These are phyloP conservation scores for Morus bassanus DNA, from an alignment of 2,797 vertebrate species.

Conservation along the genomic window DNA sequence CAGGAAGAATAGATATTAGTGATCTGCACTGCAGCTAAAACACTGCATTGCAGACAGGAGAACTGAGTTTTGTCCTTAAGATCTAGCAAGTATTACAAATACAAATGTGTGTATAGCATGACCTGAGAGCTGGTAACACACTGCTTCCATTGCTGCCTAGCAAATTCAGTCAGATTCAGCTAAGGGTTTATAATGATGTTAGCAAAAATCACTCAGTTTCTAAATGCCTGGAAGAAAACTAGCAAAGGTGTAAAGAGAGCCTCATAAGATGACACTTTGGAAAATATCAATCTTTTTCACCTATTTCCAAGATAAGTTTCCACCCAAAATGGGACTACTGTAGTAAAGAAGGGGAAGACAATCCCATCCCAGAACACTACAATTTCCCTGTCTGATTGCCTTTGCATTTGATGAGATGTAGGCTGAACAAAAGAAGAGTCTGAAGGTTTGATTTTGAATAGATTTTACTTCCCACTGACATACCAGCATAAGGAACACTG, in stretches of 20 bases:
- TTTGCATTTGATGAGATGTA: neutral
- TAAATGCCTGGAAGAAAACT: neutral
- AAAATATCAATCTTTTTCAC: neutral
- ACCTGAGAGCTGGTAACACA: neutral
- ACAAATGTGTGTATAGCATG: neutral
- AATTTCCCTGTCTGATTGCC: neutral
- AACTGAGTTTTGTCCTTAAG: neutral
- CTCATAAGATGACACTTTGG: neutral
- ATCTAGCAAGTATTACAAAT: neutral
- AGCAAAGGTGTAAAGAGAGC: neutral
- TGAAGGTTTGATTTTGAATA: conserved; percentile 5
- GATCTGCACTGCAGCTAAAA: conserved; percentile 51
- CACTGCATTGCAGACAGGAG: conserved; percentile 53
- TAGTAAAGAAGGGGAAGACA: neutral
- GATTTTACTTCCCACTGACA: neutral
- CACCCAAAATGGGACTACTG: neutral
- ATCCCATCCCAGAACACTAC: neutral
- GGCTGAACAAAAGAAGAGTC: neutral
- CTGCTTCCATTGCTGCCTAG: neutral
- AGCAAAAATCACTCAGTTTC: neutral
- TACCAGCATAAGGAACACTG: neutral
- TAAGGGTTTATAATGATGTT: neutral
- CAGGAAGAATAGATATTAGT: neutral
- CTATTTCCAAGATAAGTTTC: neutral
- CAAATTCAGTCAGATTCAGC: neutral